These are phyloP conservation scores for Solea solea DNA, from an alignment of 2,113 vertebrate species.

Conservation along the genomic window DNA sequence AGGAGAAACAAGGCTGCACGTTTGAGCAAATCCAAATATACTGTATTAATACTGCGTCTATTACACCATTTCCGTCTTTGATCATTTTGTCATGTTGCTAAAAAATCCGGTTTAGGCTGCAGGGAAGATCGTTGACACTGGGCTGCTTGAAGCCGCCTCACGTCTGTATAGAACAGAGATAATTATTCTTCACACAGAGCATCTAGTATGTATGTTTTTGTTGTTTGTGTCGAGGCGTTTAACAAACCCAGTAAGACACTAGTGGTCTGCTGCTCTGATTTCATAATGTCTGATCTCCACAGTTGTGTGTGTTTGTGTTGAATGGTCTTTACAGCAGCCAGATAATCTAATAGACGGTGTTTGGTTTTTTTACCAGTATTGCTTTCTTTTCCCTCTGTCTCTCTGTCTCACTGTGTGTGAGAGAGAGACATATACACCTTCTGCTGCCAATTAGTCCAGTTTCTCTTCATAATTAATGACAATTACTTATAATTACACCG, in stretches of 20 bases:
- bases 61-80: no score
- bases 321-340: conserved; percentile 32
- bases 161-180: no score
- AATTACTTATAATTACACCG: conserved; percentile 56
- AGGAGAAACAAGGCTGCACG: no score
- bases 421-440: conserved; percentile 5
- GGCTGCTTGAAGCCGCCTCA: no score
- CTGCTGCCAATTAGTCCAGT: conserved; percentile 36
- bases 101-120: no score
- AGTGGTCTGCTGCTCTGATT: conserved; percentile 40
- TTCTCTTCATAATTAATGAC: conserved; percentile 53
- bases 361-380: no score
- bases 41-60: no score
- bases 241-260: conserved; percentile 51
- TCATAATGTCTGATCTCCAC: conserved; percentile 57
- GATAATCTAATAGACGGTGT: conserved; percentile 29
- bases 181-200: no score
- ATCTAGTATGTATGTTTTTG: background rate
- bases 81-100: no score
- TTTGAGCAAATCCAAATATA: no score
- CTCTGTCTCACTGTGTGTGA: background rate
- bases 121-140: no score
- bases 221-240: conserved; percentile 21
- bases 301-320: conserved; percentile 29
- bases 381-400: no score